phyloP scores from a whole-genome alignment of 2,888 invertebrate genomes.

The Timandra comae region DNA sequence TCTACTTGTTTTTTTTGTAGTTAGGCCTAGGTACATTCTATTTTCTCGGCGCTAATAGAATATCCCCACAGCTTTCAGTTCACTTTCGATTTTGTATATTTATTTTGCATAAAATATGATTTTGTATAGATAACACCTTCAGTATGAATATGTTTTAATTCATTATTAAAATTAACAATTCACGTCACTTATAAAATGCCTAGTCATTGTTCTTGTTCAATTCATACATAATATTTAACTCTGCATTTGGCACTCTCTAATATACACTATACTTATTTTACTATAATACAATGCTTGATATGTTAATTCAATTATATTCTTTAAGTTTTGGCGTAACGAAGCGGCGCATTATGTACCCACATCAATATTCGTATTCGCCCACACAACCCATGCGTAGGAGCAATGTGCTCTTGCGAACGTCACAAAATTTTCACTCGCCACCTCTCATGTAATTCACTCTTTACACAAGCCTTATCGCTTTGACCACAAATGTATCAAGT shows the following conservation, averaged over 20 bases:
- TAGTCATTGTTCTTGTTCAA: slow-evolving; percentile 26
- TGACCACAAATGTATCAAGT: slow-evolving; percentile 34
- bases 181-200: slow-evolving; percentile 26
- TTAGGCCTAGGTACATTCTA: too few relatives aligned
- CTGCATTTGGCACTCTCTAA: too few relatives aligned
- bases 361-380: slow-evolving; percentile 58
- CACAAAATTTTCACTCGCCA: slow-evolving; percentile 48
- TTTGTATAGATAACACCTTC: too few relatives aligned
- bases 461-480: slow-evolving; percentile 37
- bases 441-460: slow-evolving; percentile 39
- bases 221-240: slow-evolving; percentile 35
- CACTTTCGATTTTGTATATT: too few relatives aligned
- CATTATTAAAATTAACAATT: slow-evolving; percentile 31
- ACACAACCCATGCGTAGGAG: slow-evolving; percentile 39
- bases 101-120: too few relatives aligned
- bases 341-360: slow-evolving; percentile 31
- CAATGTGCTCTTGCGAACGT: slow-evolving; percentile 30
- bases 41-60: too few relatives aligned
- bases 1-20: too few relatives aligned
- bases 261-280: slow-evolving; percentile 8
- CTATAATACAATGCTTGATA: slow-evolving; percentile 23
- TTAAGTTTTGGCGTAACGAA: slow-evolving; percentile 43
- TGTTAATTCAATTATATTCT: slow-evolving; percentile 39
- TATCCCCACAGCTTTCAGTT: too few relatives aligned
- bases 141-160: slow-evolving; percentile 15